Evolutionary conservation across 1,140 invertebrate genomes (phyloP), one percentile per base, ranked within the genome.

Genomic region (Saxidomus purpurata): DNA sequence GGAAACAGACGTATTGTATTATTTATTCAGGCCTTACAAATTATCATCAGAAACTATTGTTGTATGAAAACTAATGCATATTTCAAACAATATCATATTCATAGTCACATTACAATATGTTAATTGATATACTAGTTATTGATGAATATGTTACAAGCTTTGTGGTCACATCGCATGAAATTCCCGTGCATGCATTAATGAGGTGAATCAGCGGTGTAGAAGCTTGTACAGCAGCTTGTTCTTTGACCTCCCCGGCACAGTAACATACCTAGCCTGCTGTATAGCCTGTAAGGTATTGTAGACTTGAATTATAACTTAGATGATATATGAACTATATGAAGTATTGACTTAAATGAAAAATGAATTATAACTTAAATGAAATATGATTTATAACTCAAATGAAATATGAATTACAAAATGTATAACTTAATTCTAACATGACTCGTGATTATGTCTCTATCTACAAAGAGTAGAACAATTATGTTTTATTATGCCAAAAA

Each of bases 71-170:
- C 17, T 71, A 34, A 71, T 71, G 38, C 17, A 38, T 71, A 40
- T 36, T 71, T 38, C 17, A 71, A 71, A 71, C 67, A 71, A 71
- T 71, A 31, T 71, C 34, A 40, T 71, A 71, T 71, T 71, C 67
- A 71, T 38, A 71, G 67, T 38, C 67, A 71, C 34, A 71, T 38
- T 71, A 15, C 34, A 38, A 19, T 71, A 71, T 71, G 67, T 4
- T 38, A 71, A 71, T 38, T 71, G 9, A 38, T 71, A 71, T 38
- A 28, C n/a, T 28, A 36, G 36, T n/a, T 13, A 71, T 71, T 71
- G 67, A 71, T 71, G 59, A 38, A 71, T 38, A 71, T 59, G 22
- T 59, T 43, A 63, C 19, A 22, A 8, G 13, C 9, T 22, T 22
- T 71, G 31, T 19, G 36, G 13, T 71, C 34, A 38, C 34, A 71